Base-by-base conservation (phyloP, 2,888 invertebrate genomes). In the Eupithecia pulchellata region DNA sequence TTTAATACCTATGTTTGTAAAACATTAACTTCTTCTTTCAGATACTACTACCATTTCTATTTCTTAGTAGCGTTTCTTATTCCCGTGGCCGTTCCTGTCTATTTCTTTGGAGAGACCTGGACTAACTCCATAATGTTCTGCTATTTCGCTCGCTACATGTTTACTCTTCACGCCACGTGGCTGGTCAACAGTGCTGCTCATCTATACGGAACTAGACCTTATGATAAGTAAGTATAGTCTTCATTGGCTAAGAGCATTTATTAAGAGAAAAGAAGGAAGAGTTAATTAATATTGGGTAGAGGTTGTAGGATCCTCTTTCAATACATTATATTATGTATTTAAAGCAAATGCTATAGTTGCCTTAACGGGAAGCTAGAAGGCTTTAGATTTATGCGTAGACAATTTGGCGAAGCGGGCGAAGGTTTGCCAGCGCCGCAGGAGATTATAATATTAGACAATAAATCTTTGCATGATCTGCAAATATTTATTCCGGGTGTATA, bases 131-230 rank as follows among this genome's bases (percentile, higher is more conserved):
- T 96, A 70, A 95, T 96, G 78, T 87, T 96, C 0, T 90, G 94
- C 62, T 96, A 95, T 76, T 89, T 97, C 72, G 84, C 95, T 29
- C 95, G 97, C 20, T 97, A 97, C 82, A 83, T 95, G 2, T 34
- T 95, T 1, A 90, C 94, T 20, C 90, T 98, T n/a, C 96, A 98
- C 83, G 94, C 95, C 2, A 97, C 98, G 0, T 98, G 97, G 97
- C 90, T 96, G 5, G 97, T 98, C 5, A 98, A 98, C 86, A 97
- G 97, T 76, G 95, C 96, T 0, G 97, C 97, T 2, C 98, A 98
- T 91, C 89, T 97, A 69, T 97, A 96, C 88, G 98, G 98, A 14
- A 96, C 95, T 66, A 95, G 95, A 84, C 97, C 98, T 0, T 98
- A 97, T 85, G 97, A 98, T 86, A 94, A 95, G 96, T 96, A 29